Percentiles rank a stretch among this genome's conserved stretches.
Conservation (phyloP, 2,888 invertebrate genomes). For the Synanthedon andrenaeformis region DNA sequence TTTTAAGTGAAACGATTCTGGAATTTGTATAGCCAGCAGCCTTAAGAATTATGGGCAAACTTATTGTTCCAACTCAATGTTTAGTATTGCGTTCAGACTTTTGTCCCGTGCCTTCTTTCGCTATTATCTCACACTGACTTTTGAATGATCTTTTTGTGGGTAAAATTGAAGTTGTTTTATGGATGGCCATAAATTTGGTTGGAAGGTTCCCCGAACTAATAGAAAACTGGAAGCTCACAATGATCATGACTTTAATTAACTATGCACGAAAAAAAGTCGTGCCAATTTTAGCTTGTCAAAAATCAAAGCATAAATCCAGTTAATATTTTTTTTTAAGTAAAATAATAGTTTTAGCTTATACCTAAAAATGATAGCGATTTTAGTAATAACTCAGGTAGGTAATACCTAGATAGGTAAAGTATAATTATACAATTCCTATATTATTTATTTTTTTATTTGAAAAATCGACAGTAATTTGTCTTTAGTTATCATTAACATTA, state of each 20-base stretch:
- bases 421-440: no score
- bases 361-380: no score
- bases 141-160: slow-evolving; percentile 62
- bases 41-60: slow-evolving; percentile 44
- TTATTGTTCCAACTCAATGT: slow-evolving; percentile 42
- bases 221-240: slow-evolving; percentile 25
- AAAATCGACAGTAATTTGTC: no score
- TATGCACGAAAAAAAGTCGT: slow-evolving; percentile 1
- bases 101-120: slow-evolving; percentile 54
- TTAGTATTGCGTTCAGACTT: slow-evolving; percentile 56
- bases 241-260: slow-evolving; percentile 36
- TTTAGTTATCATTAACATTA: no score
- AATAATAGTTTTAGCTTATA: no score
- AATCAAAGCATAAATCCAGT: no score
- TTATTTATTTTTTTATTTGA: no score
- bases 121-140: slow-evolving; percentile 56
- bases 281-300: slow-evolving; percentile 3
- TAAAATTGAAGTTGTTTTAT: slow-evolving; percentile 64
- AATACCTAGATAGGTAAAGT: no score
- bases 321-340: no score
- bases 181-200: slow-evolving; percentile 51
- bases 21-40: slow-evolving; percentile 41
- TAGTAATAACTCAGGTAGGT: no score
- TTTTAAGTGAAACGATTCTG: slow-evolving; percentile 45
- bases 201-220: slow-evolving; percentile 23